Evolutionary conservation across 2,888 invertebrate species (phyloP).

Genomic region (Harmothoe impar): DNA sequence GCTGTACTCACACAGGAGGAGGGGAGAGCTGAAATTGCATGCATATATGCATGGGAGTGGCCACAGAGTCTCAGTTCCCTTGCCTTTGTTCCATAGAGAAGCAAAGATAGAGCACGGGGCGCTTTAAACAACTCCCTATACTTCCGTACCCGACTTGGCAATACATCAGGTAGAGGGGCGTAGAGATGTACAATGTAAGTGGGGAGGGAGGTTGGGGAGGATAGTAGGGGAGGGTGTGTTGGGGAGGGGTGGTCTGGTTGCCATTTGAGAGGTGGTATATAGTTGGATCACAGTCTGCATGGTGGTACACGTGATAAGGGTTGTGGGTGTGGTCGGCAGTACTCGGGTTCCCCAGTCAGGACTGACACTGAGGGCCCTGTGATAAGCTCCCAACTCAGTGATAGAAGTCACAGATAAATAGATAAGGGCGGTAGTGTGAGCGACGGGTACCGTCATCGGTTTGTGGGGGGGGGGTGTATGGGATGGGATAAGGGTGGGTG

Average conservation of each 20-base stretch:
- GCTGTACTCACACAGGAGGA: neutral
- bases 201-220: too few relatives aligned
- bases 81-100: neutral
- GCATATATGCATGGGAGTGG: constrained; percentile 24
- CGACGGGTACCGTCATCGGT: neutral
- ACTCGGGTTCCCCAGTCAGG: too few relatives aligned
- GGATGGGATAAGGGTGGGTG: neutral
- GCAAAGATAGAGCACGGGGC: neutral
- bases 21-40: neutral
- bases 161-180: neutral
- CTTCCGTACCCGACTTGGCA: neutral
- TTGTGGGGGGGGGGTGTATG: constrained; percentile 4
- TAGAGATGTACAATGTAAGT: too few relatives aligned
- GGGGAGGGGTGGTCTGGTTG: too few relatives aligned
- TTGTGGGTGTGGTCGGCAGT: too few relatives aligned
- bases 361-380: neutral
- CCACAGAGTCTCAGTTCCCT: neutral
- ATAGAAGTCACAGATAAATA: constrained; percentile 4
- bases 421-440: neutral
- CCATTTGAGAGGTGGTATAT: too few relatives aligned
- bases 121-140: neutral
- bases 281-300: too few relatives aligned
- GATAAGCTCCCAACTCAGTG: neutral
- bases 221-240: too few relatives aligned
- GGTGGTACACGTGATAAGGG: too few relatives aligned